These are phyloP conservation scores for Telmatochromis brichardi DNA, from an alignment of 2,113 vertebrate genomes.

Conservation along the genomic window DNA sequence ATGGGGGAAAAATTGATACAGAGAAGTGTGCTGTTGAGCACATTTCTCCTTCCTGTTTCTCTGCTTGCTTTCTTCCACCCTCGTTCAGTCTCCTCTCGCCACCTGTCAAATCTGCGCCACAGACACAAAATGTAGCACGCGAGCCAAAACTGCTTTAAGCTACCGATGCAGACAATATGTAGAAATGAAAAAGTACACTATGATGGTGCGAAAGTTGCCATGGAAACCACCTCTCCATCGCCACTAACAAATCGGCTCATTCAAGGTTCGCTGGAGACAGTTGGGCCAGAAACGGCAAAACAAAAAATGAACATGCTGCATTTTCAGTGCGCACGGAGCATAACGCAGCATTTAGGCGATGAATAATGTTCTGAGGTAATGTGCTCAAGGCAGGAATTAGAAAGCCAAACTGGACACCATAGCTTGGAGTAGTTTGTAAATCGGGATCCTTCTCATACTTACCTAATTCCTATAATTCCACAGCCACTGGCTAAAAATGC, in stretches of 20 bases:
- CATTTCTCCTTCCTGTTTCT: not conserved
- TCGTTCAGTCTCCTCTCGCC: not conserved
- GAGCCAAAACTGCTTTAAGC: not conserved
- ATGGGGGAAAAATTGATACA: not conserved
- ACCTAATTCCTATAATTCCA: slow-evolving; percentile 1
- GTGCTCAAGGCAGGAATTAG: not conserved
- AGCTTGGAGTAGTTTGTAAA: not conserved
- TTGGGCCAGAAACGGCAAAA: not conserved
- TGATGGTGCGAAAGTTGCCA: slow-evolving; percentile 33
- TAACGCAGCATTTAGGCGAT: not conserved
- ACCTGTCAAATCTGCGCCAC: not conserved
- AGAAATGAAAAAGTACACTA: not conserved
- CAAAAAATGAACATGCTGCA: not conserved
- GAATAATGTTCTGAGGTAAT: not conserved
- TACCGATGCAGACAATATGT: slow-evolving; percentile 1
- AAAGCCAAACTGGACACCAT: not conserved
- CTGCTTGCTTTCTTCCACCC: not conserved
- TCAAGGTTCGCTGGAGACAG: not conserved
- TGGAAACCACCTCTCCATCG: slow-evolving; percentile 30
- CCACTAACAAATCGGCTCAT: slow-evolving; percentile 42
- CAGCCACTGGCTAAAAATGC: not conserved
- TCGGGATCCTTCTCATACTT: not conserved
- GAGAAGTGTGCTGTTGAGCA: not conserved
- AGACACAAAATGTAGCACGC: not conserved
- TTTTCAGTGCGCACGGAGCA: not conserved